Percentiles rank a stretch among this genome's conserved stretches.
phyloP scores from a whole-genome alignment of 2,888 invertebrate species.

The Melinaea marsaeus region DNA sequence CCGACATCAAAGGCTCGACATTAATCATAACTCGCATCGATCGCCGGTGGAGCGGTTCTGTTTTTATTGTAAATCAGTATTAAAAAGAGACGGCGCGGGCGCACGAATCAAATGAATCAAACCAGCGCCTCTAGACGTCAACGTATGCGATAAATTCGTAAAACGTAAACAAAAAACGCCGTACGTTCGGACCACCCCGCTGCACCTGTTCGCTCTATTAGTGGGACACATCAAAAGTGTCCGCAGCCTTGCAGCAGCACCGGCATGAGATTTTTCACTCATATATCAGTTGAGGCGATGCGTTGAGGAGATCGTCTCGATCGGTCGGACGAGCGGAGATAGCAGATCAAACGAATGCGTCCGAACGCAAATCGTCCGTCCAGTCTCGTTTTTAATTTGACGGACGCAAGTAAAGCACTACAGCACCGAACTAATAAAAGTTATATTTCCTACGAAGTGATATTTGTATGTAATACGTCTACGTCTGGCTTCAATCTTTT shows the following conservation, averaged over 20 bases:
- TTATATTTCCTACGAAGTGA: conserved; percentile 67
- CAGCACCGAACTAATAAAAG: conserved; percentile 63
- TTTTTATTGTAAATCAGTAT: conserved; percentile 78
- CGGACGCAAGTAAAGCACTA: conserved; percentile 52
- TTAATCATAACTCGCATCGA: conserved; percentile 78
- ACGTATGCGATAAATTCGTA: conserved; percentile 70
- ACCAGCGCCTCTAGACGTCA: conserved; percentile 70
- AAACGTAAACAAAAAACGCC: conserved; percentile 69
- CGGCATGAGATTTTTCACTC: conserved; percentile 38
- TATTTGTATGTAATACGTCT: conserved; percentile 57
- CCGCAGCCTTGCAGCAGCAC: conserved; percentile 17
- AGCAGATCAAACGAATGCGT: conserved; percentile 58
- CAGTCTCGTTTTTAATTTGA: conserved; percentile 64
- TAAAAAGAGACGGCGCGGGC: conserved; percentile 74
- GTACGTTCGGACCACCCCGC: conserved; percentile 63
- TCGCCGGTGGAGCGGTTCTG: conserved; percentile 72
- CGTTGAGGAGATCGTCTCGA: conserved; percentile 63
- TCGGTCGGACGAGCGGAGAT: conserved; percentile 50
- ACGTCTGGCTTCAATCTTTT: conserved; percentile 72
- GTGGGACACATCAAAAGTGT: conserved; percentile 49
- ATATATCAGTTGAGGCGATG: conserved; percentile 63
- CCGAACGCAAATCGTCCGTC: conserved; percentile 62
- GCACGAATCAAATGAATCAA: conserved; percentile 76
- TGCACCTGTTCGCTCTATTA: conserved; percentile 74
- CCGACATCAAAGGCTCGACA: conserved; percentile 73